Percentiles rank a stretch among this genome's conserved stretches.
phyloP scores from a whole-genome alignment of 2,113 vertebrate species.

The Varanus komodoensis region DNA sequence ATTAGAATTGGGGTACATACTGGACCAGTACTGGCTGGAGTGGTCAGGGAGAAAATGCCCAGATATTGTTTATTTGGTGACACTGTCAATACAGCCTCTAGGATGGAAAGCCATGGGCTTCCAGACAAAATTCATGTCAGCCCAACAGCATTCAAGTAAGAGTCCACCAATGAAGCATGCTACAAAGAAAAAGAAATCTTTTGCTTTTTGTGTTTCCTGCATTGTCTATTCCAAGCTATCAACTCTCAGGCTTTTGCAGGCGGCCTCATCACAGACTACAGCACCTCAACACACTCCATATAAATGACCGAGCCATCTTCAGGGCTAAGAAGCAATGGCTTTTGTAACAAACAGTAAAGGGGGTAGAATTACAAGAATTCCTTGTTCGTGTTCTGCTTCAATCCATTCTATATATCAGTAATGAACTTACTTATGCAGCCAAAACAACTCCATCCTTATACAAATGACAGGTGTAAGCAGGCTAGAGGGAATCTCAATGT shows the following conservation, averaged over 20 bases:
- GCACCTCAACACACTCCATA: background rate
- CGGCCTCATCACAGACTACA: background rate
- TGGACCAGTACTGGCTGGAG: slow-evolving; percentile 77
- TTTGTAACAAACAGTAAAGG: background rate
- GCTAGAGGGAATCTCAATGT: background rate
- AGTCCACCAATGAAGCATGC: background rate
- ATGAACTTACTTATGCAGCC: background rate
- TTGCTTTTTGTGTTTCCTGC: background rate
- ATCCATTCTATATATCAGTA: background rate
- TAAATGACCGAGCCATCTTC: background rate
- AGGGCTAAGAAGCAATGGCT: background rate
- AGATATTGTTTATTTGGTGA: slow-evolving; percentile 82
- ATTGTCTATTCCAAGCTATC: background rate
- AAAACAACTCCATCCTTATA: background rate
- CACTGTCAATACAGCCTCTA: slow-evolving; percentile 81
- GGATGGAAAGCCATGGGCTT: slow-evolving; percentile 81
- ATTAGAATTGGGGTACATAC: slow-evolving; percentile 81
- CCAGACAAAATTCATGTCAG: slow-evolving; percentile 80
- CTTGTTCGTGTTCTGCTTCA: background rate
- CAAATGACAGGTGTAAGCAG: background rate
- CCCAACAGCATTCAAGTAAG: slow-evolving; percentile 71
- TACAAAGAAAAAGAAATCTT: background rate
- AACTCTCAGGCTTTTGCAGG: background rate
- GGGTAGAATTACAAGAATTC: background rate
- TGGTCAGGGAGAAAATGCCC: slow-evolving; percentile 84